Base-by-base conservation (phyloP, 1,140 invertebrate genomes). In the Drosophila repletoides region DNA sequence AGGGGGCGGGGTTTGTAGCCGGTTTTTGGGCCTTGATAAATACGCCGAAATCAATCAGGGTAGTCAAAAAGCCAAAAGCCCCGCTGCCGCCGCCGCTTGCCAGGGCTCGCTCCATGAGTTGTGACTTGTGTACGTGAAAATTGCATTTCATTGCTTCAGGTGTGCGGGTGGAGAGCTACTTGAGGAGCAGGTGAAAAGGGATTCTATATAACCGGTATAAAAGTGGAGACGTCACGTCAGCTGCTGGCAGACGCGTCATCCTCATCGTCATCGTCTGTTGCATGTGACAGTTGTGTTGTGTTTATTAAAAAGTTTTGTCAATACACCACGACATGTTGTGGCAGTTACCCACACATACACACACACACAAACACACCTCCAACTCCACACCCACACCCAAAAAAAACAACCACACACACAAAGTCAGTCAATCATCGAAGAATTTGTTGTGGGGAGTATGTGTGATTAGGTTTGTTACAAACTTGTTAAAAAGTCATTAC, bases 401-500 rank as follows among this genome's bases (percentile, higher is more conserved):
- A n/a, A 36, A 2, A 41, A 0, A 22, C 29, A n/a, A 22, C 9
- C 10, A 14, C n/a, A n/a, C n/a, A n/a, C n/a, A n/a, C n/a, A n/a
- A n/a, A 34, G 19, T 34, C 14, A 15, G 48, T 49, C 68, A 67
- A 67, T 61, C 48, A 58, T 29, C 46, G 51, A 36, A 52, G 17
- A 53, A 63, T 40, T 52, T 65, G 52, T 24, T 41, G n/a, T 51
- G 28, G 15, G 7, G 28, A 61, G 14, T 28, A 33, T 26, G 41
- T 58, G 31, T 53, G 48, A 46, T 43, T 64, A 43, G 29, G 60
- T 58, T 65, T 36, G 51, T 58, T 31, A 17, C 64, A 26, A 83
- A 81, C 73, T 83, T 81, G 68, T 81, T 76, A 65, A 83, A 76
- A 72, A 64, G 58, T 73, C 77, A 72, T 81, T 83, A 80, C 49